Base-by-base conservation (phyloP, 2,113 vertebrate species). In the human region DNA sequence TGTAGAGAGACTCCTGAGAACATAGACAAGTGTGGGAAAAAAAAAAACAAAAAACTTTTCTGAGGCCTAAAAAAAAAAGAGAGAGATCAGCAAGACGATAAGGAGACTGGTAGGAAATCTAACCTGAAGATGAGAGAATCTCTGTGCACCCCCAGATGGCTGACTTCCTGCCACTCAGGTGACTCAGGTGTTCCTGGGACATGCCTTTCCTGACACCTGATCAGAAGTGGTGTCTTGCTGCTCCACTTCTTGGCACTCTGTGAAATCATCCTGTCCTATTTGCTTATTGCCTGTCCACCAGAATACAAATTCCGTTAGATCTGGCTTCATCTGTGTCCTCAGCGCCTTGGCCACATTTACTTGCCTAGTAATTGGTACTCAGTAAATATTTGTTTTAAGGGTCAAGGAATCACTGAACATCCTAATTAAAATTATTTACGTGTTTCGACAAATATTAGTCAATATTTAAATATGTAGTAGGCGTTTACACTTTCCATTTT, bases 121-220 rank as follows among this genome's bases (percentile, higher is more conserved):
- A 30, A 25, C 18, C 38, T 59, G 10, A 78, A 35, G 38, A 57
- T 48, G 23, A 32, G 20, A 38, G 20, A 1, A 1, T 5, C 8
- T 23, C 9, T 57, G 5, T 43, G 35, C 52, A 5, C 59, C 50
- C 13, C 18, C 16, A 0, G 14, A 50, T 6, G 18, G 5, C 1
- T 6, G 72, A 6, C 23, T 43, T n/a, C 45, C 18, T 59, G 18
- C 22, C 32, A 1, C 7, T 3, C 32, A 6, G 1, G 55, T 75
- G 83, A 32, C 68, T n/a, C 64, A 66, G 4, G 0, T 20, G 40
- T 79, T 50, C 52, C 38, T n/a, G 48, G 16, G 66, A 40, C 11
- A 25, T 7, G 3, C 6, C 20, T 48, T 35, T 70, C 27, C 64
- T 23, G 40, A 23, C 4, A 25, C 27, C 18, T 6, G 27, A 18